Percentiles rank a stretch among this genome's conserved stretches.
Conservation (phyloP, 2,888 invertebrate species). For the Drymonia ruficornis region DNA sequence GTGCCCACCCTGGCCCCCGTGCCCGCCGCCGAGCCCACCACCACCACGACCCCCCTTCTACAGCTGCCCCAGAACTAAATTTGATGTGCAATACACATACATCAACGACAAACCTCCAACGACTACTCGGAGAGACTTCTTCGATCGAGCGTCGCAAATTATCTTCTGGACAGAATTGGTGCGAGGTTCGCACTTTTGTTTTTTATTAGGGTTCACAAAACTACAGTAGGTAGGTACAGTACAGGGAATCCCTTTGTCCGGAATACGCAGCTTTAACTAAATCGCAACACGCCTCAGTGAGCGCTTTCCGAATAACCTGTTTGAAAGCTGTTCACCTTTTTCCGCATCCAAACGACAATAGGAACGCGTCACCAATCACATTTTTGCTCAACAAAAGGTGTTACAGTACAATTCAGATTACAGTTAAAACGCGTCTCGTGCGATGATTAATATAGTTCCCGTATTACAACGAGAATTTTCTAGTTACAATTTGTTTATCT, state of each 20-base stretch:
- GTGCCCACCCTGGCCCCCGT: constrained; percentile 20
- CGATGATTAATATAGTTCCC: no score
- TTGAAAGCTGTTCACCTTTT: constrained; percentile 30
- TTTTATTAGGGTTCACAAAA: constrained; percentile 32
- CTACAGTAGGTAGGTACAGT: constrained; percentile 13
- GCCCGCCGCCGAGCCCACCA: constrained; percentile 11
- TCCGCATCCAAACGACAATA: constrained; percentile 26
- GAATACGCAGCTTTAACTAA: constrained; percentile 35
- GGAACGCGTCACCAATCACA: constrained; percentile 10
- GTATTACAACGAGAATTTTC: no score
- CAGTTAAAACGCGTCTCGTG: no score
- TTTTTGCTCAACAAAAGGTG: background rate
- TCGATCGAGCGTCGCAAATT: constrained; percentile 89
- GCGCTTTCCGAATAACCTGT: constrained; percentile 30
- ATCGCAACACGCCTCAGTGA: constrained; percentile 35
- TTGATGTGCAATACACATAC: constrained; percentile 75
- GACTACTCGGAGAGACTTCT: constrained; percentile 86
- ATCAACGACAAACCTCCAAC: constrained; percentile 86
- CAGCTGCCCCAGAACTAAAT: constrained; percentile 60
- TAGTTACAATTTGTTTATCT: no score
- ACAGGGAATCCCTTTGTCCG: constrained; percentile 25
- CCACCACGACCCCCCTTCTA: constrained; percentile 40
- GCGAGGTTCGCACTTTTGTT: constrained; percentile 81
- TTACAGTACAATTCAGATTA: no score
- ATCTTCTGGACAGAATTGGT: constrained; percentile 91